Percentiles rank a stretch among this genome's conserved stretches.
These are phyloP conservation scores for Chrosomus eos DNA, from an alignment of 2,797 vertebrate species.

Conservation along the genomic window DNA sequence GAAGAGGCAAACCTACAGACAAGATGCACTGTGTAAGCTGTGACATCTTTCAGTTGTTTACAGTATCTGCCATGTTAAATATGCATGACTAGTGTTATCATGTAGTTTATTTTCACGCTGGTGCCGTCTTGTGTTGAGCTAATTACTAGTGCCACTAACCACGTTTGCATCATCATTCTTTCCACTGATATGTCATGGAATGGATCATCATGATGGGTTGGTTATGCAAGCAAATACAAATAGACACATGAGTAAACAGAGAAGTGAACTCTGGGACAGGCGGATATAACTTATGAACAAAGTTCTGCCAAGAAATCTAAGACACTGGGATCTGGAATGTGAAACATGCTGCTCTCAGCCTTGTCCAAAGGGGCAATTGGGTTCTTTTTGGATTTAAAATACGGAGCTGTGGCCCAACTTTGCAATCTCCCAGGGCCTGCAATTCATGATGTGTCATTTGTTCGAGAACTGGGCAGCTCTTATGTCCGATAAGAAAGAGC, in stretches of 20 bases:
- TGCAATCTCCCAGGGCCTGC: slow-evolving; percentile 7
- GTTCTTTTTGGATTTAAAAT: slow-evolving; percentile 35
- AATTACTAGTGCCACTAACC: slow-evolving; percentile 43
- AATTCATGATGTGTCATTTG: slow-evolving; percentile 36
- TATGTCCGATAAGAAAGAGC: slow-evolving; percentile 10
- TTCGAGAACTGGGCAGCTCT: background rate
- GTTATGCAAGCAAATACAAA: slow-evolving; percentile 65
- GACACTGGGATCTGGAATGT: slow-evolving; percentile 58
- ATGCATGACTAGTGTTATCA: background rate
- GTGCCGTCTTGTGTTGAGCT: background rate
- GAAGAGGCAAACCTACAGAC: background rate
- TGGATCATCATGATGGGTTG: slow-evolving; percentile 56
- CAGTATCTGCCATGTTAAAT: slow-evolving; percentile 38
- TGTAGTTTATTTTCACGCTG: background rate
- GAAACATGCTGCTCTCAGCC: slow-evolving; percentile 50
- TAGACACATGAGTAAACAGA: slow-evolving; percentile 58
- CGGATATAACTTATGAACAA: slow-evolving; percentile 20
- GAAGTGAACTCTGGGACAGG: slow-evolving; percentile 55
- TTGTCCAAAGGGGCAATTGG: slow-evolving; percentile 29
- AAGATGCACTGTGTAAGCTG: background rate
- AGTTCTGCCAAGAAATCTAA: slow-evolving; percentile 61
- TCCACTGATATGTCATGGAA: slow-evolving; percentile 69
- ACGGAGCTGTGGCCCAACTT: slow-evolving; percentile 7
- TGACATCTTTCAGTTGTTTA: slow-evolving; percentile 24
- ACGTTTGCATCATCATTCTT: slow-evolving; percentile 66